Conservation (phyloP, 2,888 invertebrate species). For the Dicyrtomina minuta region DNA sequence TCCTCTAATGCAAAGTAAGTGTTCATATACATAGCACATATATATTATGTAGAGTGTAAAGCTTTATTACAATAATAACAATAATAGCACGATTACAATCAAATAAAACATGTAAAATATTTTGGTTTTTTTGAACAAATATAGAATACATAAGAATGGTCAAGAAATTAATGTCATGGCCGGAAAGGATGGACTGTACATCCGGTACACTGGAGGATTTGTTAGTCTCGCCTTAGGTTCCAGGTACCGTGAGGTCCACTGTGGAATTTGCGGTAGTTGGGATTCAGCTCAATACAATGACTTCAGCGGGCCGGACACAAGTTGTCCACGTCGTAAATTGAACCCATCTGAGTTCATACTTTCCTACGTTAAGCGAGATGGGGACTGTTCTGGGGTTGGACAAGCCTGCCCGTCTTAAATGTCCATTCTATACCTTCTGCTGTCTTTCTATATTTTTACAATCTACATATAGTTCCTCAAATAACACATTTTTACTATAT, state of each 20-base stretch:
- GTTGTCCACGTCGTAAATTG: constrained; percentile 33
- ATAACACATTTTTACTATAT: too few relatives aligned
- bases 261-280: constrained; percentile 51
- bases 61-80: too few relatives aligned
- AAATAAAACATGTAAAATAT: too few relatives aligned
- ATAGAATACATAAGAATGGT: constrained; percentile 40
- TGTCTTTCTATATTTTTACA: too few relatives aligned
- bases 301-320: constrained; percentile 38
- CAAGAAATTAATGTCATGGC: constrained; percentile 42
- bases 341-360: constrained; percentile 36
- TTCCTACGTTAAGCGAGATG: constrained; percentile 41
- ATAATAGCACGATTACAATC: too few relatives aligned
- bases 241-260: constrained; percentile 44
- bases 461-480: too few relatives aligned
- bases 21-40: too few relatives aligned
- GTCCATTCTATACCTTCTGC: too few relatives aligned
- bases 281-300: constrained; percentile 48
- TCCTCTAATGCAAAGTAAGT: constrained; percentile 22
- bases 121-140: too few relatives aligned
- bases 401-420: constrained; percentile 19
- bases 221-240: constrained; percentile 41
- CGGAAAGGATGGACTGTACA: constrained; percentile 20
- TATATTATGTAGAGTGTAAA: not conserved
- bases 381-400: constrained; percentile 9
- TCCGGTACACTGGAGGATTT: constrained; percentile 49